Evolutionary conservation across 1,140 invertebrate genomes (phyloP), one percentile per base, ranked within the genome.

Genomic region (Drosophila arawakana): DNA sequence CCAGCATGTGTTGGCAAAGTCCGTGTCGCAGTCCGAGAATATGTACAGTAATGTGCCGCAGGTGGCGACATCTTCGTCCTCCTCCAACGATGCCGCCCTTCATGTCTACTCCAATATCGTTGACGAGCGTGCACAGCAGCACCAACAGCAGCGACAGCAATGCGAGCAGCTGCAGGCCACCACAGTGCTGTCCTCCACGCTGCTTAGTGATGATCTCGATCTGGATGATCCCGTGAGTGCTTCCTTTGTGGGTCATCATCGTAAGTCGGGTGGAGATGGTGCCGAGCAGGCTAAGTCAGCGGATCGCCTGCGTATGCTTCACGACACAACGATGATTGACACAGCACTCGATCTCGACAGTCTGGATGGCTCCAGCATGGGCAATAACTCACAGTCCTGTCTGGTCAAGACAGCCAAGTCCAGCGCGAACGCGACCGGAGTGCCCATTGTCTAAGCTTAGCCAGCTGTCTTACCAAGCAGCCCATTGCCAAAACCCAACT

Each of bases 251-350:
- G 90, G 68, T 34, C 65, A 54, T 39, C 78, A 81, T 30, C 68
- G 80, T 6, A 81, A 85, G 55, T 60, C 76, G 1, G 59, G 30
- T 0, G 74, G 74, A 41, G 84, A 84, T 30, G 84, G 84, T 89
- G 71, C 82, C 34, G 84, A 90, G 58, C 80, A 89, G 49, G 63
- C 57, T 8, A 89, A 89, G 55, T 83, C 93, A 73, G 95, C 95
- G 1, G 96, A 95, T 82, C 94, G 95, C 74, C 93, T 97, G 79
- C 93, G 95, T 75, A 92, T 97, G 71, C 93, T 97, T 63, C 96
- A 96, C 80, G 96, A 97, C 91, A 96, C 96, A 11, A 97, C 96
- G 6, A 97, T 97, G 96, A 97, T 97, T 81, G 96, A 97, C 81
- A 96, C 96, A 25, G 96, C 96, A 8, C 93, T 97, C 61, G 97